Evolutionary conservation across 1,140 invertebrate species (phyloP), one percentile per base, ranked within the genome.

Genomic region (Gryllus bimaculatus): DNA sequence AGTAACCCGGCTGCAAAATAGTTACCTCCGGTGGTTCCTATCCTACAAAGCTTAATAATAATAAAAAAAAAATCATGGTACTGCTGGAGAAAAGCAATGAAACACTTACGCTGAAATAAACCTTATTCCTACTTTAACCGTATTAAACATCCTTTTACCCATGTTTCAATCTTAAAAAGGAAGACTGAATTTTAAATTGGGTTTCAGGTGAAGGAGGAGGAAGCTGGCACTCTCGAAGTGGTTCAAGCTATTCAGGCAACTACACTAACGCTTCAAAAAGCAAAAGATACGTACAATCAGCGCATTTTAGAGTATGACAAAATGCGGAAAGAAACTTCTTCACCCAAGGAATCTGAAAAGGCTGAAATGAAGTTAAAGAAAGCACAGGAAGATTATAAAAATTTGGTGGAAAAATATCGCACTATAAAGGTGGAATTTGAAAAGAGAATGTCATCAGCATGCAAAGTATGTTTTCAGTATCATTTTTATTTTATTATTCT

Each of bases 351-450:
- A 83, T 88, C 97, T 79, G 96, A 98, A 86, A 98, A 98, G 86
- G 92, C 94, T 81, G 96, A 98, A 87, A 86, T 90, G 6, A 98
- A 98, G 85, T 90, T 96, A 80, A 96, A 95, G 86, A 98, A 97
- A 88, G 89, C 96, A 74, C 94, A 97, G 85, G 96, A 98, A 85
- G 97, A 98, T 82, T 98, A 98, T 84, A 95, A 93, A 86, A 86
- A 87, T 76, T 89, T 96, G 78, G 91, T 97, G 76, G 95, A 97
- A 77, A 98, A 98, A 86, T 97, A 98, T 85, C 91, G 90, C 81
- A 86, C 89, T 20, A 92, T 96, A 78, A 93, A 96, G 85, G 94
- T 95, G 82, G 95, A 97, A 83, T 98, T 98, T 88, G 95, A 98
- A 87, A 91, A 91, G 81, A 97, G 96, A 88, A 98, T 98, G 96